Percentiles rank a stretch among this genome's conserved stretches.
Evolutionary conservation across 2,797 vertebrate genomes (phyloP).

Genomic region (Sphenopsis melanotis): DNA sequence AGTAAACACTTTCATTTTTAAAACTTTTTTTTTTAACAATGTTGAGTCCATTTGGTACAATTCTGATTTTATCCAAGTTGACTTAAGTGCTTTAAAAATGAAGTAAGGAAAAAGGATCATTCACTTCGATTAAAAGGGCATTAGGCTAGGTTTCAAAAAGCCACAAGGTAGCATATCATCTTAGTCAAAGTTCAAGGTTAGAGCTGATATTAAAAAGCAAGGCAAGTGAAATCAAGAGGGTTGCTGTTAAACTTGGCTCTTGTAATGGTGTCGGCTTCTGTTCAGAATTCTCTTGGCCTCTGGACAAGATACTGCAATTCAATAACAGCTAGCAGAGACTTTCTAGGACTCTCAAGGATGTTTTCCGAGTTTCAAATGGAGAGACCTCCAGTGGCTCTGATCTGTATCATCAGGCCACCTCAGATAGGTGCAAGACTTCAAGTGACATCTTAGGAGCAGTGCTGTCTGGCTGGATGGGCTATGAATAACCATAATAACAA

Average conservation of each 20-base stretch:
- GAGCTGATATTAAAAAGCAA: constrained; percentile 8
- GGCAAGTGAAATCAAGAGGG: constrained; percentile 35
- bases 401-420: not conserved
- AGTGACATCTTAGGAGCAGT: not conserved
- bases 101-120: not conserved
- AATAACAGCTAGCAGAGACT: constrained; percentile 34
- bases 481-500: constrained; percentile 23
- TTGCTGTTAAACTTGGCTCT: constrained; percentile 45
- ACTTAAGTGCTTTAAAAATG: not conserved
- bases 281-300: constrained; percentile 44
- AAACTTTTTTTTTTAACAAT: not conserved
- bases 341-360: constrained; percentile 63
- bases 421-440: not conserved
- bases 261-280: not conserved
- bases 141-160: constrained; percentile 14
- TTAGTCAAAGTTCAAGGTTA: constrained; percentile 45
- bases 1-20: not conserved
- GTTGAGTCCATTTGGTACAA: not conserved
- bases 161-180: not conserved
- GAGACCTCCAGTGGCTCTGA: constrained; percentile 50
- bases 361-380: not conserved
- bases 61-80: not conserved
- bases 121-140: not conserved
- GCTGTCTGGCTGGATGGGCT: not conserved
- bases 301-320: constrained; percentile 54